Conservation (phyloP, 2,113 vertebrate genomes). For the Eudyptes chrysolophus region DNA sequence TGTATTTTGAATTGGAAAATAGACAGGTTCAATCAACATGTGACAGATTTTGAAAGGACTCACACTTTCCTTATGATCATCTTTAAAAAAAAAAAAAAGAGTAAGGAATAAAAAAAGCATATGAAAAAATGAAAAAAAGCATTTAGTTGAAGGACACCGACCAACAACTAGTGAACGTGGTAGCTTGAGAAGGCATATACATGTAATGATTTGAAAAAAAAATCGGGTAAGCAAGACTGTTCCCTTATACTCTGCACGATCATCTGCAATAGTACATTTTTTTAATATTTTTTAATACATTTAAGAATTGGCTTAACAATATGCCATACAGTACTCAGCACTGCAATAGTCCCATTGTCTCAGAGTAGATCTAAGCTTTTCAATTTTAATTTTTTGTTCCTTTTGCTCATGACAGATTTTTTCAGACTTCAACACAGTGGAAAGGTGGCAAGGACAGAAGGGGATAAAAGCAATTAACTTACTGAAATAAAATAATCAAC, state of each 20-base stretch:
- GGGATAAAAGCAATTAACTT: constrained; percentile 50
- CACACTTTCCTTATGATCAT: background rate
- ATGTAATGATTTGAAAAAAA: background rate
- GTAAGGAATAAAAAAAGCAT: background rate
- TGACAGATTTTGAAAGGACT: constrained; percentile 20
- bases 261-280: background rate
- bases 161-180: background rate
- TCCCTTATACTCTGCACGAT: background rate
- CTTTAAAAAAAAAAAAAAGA: background rate
- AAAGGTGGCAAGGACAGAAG: constrained; percentile 19
- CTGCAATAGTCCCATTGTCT: background rate
- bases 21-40: constrained; percentile 8
- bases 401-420: background rate
- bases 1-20: constrained; percentile 29
- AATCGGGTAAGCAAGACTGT: background rate
- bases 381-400: constrained; percentile 6
- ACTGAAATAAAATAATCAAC: constrained; percentile 26
- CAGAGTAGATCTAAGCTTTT: background rate
- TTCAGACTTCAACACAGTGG: background rate
- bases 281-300: background rate
- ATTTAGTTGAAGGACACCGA: background rate
- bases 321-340: background rate
- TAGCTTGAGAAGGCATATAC: background rate
- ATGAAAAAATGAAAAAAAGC: background rate
- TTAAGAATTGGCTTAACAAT: background rate